These are phyloP conservation scores for Zaprionus ghesquierei DNA, from an alignment of 1,140 invertebrate species.

Conservation along the genomic window DNA sequence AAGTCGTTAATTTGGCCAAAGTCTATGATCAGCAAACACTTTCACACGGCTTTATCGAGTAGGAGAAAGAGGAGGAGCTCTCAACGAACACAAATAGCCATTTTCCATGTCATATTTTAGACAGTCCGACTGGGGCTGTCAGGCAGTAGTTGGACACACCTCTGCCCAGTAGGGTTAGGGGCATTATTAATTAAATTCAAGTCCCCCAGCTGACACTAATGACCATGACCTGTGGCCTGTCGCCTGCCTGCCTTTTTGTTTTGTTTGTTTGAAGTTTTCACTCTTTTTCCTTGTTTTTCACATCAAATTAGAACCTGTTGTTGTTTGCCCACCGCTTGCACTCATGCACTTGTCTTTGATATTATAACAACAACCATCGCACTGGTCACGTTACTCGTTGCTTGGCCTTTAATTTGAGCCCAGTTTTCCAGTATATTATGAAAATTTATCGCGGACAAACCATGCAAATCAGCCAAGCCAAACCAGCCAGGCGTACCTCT, in stretches of 20 bases:
- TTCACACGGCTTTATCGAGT: conserved; percentile 66
- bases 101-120: conserved; percentile 53
- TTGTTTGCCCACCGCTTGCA: background rate
- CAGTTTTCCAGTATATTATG: conserved; percentile 45
- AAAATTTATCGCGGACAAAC: conserved; percentile 35
- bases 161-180: background rate
- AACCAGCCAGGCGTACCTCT: conserved; percentile 26
- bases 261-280: conserved; percentile 25
- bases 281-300: conserved; percentile 29
- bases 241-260: conserved; percentile 26
- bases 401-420: conserved; percentile 42
- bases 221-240: conserved; percentile 51
- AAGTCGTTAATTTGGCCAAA: conserved; percentile 63
- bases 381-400: conserved; percentile 22
- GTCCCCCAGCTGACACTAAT: conserved; percentile 42
- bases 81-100: conserved; percentile 43
- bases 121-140: conserved; percentile 8
- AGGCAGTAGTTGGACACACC: conserved; percentile 33
- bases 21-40: conserved; percentile 43
- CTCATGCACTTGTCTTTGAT: conserved; percentile 32
- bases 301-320: conserved; percentile 39
- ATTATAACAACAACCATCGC: conserved; percentile 24
- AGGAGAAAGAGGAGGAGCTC: background rate
- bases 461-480: conserved; percentile 32
- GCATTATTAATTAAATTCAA: conserved; percentile 61